Percentiles rank a stretch among this genome's conserved stretches.
Conservation (phyloP, 1,140 invertebrate species). For the Anadara kagoshimensis region DNA sequence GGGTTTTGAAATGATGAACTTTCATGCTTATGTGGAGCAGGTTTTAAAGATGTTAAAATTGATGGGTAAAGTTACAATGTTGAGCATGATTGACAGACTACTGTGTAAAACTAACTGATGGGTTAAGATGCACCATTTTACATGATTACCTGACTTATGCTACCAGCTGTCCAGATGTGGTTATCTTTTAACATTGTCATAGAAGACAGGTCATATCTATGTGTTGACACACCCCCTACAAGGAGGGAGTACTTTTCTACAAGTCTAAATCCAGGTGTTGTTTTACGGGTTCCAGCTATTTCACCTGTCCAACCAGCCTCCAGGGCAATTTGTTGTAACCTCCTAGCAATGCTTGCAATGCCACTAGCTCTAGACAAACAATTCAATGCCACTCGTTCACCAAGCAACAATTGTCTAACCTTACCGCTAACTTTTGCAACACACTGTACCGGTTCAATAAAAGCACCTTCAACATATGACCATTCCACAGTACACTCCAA, state of each 20-base stretch:
- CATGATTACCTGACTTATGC: slow-evolving; percentile 67
- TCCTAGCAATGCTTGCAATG: slow-evolving; percentile 71
- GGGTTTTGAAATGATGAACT: too few relatives aligned
- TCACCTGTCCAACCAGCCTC: slow-evolving; percentile 68
- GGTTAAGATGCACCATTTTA: too few relatives aligned
- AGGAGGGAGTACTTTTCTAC: slow-evolving; percentile 76
- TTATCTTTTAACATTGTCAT: slow-evolving; percentile 77
- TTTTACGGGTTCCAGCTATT: slow-evolving; percentile 75
- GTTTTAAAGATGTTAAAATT: too few relatives aligned
- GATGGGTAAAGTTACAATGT: too few relatives aligned
- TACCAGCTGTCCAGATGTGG: slow-evolving; percentile 74
- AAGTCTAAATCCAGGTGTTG: slow-evolving; percentile 76
- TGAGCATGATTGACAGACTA: not conserved
- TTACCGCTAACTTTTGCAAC: slow-evolving; percentile 71
- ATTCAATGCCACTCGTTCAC: slow-evolving; percentile 74
- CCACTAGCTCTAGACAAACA: slow-evolving; percentile 73
- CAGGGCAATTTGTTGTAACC: slow-evolving; percentile 50
- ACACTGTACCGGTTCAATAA: slow-evolving; percentile 53
- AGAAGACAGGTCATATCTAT: slow-evolving; percentile 74
- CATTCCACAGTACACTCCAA: slow-evolving; percentile 71
- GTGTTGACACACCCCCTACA: slow-evolving; percentile 73
- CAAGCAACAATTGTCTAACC: slow-evolving; percentile 72
- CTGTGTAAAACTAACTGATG: not conserved
- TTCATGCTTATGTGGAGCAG: too few relatives aligned
- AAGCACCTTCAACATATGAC: slow-evolving; percentile 66